These are phyloP conservation scores for Temnopleurus reevesii DNA, from an alignment of 53 echinoderm and acorn worm species.

Conservation along the genomic window DNA sequence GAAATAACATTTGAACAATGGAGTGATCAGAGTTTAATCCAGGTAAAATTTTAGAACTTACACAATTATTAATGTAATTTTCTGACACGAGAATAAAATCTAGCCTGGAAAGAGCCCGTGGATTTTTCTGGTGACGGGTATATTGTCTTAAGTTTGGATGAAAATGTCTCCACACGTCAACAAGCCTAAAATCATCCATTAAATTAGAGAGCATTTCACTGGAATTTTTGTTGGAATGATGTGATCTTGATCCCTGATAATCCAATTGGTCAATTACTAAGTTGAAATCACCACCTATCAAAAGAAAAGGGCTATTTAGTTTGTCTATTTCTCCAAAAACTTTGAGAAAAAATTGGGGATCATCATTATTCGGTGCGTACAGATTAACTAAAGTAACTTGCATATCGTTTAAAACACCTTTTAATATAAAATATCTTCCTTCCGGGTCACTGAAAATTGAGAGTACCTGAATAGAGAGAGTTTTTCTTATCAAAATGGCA, in stretches of 20 bases:
- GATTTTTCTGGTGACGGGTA: background rate
- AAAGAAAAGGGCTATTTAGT: background rate
- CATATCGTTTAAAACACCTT: background rate
- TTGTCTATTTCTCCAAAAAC: background rate
- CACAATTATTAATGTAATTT: background rate
- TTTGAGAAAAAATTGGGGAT: background rate
- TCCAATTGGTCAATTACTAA: background rate
- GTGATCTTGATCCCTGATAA: background rate
- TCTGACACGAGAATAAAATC: conserved; percentile 14
- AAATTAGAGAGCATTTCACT: background rate
- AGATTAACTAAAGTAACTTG: background rate
- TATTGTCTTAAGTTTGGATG: background rate
- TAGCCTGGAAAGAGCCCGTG: background rate
- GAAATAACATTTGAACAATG: background rate
- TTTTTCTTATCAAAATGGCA: background rate
- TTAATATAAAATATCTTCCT: background rate
- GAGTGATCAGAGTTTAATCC: conserved; percentile 7
- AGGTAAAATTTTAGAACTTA: background rate
- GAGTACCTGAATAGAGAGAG: background rate
- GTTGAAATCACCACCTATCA: background rate
- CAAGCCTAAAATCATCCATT: background rate
- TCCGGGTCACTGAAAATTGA: background rate
- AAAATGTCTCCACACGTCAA: background rate
- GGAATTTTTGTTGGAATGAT: background rate
- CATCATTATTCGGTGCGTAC: conserved; percentile 5